These are phyloP conservation scores for Poeciliopsis gracilis DNA, from an alignment of 2,797 vertebrate species.

Conservation along the genomic window DNA sequence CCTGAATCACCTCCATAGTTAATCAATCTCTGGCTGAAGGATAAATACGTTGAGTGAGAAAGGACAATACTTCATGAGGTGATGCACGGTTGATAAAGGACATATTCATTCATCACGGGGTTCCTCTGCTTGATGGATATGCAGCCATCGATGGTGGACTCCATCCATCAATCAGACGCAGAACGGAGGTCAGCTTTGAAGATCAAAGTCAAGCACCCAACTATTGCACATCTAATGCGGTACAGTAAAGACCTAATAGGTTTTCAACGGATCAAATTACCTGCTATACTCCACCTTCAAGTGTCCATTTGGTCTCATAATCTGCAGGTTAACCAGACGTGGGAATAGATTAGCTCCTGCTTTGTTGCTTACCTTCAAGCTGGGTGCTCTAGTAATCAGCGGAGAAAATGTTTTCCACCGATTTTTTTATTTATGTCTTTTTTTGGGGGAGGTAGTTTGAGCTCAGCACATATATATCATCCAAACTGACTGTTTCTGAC, in stretches of 20 bases:
- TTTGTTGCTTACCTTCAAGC: slow-evolving; percentile 13
- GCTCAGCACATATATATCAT: not conserved
- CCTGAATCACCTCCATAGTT: slow-evolving; percentile 77
- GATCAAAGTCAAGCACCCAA: slow-evolving; percentile 76
- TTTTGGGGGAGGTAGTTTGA: not conserved
- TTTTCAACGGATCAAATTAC: slow-evolving; percentile 68
- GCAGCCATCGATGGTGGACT: slow-evolving; percentile 69
- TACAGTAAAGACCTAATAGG: slow-evolving; percentile 55
- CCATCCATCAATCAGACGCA: slow-evolving; percentile 74
- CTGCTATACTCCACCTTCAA: slow-evolving; percentile 67
- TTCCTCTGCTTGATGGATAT: slow-evolving; percentile 81
- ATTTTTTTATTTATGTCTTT: slow-evolving; percentile 8
- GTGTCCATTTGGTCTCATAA: slow-evolving; percentile 61
- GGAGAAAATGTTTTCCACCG: not conserved
- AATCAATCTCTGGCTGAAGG: slow-evolving; percentile 81
- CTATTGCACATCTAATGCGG: slow-evolving; percentile 46
- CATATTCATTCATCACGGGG: slow-evolving; percentile 81
- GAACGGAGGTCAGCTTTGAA: slow-evolving; percentile 81
- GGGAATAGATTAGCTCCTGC: slow-evolving; percentile 50
- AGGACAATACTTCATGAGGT: slow-evolving; percentile 81
- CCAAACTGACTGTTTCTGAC: slow-evolving; percentile 57
- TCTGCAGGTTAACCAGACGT: slow-evolving; percentile 63
- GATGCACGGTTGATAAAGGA: slow-evolving; percentile 84
- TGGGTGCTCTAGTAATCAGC: not conserved
- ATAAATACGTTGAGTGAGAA: slow-evolving; percentile 76